Base-by-base conservation (phyloP, 2,113 vertebrate genomes). In the Panurus biarmicus region DNA sequence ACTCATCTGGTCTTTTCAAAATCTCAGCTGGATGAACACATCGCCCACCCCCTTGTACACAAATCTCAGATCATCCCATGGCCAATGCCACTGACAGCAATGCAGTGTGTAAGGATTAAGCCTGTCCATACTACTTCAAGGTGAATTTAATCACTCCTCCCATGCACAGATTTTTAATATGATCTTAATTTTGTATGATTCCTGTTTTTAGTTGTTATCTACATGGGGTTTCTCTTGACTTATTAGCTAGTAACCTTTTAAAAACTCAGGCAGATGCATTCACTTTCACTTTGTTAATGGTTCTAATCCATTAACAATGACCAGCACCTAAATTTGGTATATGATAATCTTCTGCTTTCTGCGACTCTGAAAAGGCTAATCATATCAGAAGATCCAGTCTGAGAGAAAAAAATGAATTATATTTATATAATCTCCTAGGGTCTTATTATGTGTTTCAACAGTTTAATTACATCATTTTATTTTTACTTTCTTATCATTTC, bases 251-350 rank as follows among this genome's bases (percentile, higher is more conserved):
- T 12, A 95, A 72, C 25, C 90, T 96, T 76, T 92, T 61, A 95
- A 96, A 95, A 90, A 53, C 48, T 91, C 62, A 85, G 38, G 91
- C 45, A 90, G 58, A 95, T 75, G 89, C 25, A 58, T 51, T 56
- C 45, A 76, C 31, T 95, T 92, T 89, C 84, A 75, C 47, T n/a
- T n/a, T n/a, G n/a, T n/a, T n/a, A n/a, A n/a, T 20, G 20, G 69
- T 89, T 94, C 72, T 92, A 96, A 97, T 89, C 73, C 58, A 90
- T 61, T 69, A 91, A 91, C 88, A 96, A 89, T 75, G 69, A 84
- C 60, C 71, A 53, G n/a, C 89, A 61, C 45, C 94, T 95, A 96
- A 97, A 96, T 94, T 96, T 94, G 96, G 93, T 67, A 93, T 57
- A 82, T 58, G 45, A 87, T 94, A 93, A 97, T 96, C 76, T 96